Base-by-base conservation (phyloP, 2,113 vertebrate species). In the Delphinus delphis region DNA sequence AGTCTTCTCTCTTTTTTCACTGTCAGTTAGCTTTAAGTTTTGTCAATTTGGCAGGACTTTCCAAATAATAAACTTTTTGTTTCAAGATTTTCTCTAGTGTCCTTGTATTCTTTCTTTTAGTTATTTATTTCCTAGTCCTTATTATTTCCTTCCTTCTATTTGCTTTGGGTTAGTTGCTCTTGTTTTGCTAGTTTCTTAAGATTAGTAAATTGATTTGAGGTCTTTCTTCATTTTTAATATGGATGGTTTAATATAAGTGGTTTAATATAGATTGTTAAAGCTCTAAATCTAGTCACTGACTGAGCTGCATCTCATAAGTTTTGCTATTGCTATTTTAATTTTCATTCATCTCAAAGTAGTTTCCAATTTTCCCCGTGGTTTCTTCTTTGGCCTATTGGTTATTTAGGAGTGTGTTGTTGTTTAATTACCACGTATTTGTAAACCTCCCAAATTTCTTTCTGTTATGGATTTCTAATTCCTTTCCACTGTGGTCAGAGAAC, bases 331-430 rank as follows among this genome's bases (percentile, higher is more conserved):
- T 60, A 13, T 65, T 95, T 89, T 87, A 25, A 53, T 31, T 94
- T 87, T 96, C 38, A 88, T 93, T 88, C 70, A 88, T 81, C 41
- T 96, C 26, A 44, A 94, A 80, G 20, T 38, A 90, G 36, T 90
- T 85, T 94, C 76, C 79, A 60, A 67, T 74, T 60, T 88, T 26
- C 25, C 6, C 44, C 41, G 15, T 79, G 63, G 55, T 79, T 94
- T 94, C 65, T 85, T 96, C 84, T 90, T 71, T 82, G 25, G 36
- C 6, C 26, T 31, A 79, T 82, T 90, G n/a, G 67, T 70, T 93
- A 91, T 36, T 93, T 87, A 86, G 11, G 10, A 87, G 12, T 65
- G 1, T 47, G 9, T 63, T 76, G 7, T 83, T 87, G 7, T 83
- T 87, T 94, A 96, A 93, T 94, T 91, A 63, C 21, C 7, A 60